Percentiles rank a stretch among this genome's conserved stretches.
Conservation (phyloP, 2,888 invertebrate species). For the Phymatocera aterrima region DNA sequence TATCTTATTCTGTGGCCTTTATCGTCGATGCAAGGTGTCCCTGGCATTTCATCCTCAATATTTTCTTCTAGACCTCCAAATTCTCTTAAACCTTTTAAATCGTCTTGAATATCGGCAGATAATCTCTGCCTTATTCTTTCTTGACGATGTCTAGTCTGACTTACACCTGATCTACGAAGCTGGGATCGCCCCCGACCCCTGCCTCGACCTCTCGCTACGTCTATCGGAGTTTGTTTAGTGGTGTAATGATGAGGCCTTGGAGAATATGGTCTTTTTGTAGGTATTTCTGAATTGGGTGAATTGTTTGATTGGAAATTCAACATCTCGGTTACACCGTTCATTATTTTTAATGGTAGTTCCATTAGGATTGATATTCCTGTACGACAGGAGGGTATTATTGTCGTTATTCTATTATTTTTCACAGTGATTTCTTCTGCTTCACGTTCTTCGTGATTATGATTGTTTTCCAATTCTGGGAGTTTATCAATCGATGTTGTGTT, state of each 20-base stretch:
- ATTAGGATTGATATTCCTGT: slow-evolving; percentile 42
- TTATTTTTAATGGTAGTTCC: slow-evolving; percentile 53
- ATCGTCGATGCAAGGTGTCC: slow-evolving; percentile 33
- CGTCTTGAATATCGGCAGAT: slow-evolving; percentile 57
- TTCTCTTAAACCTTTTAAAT: slow-evolving; percentile 51
- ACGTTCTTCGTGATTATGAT: too few relatives aligned
- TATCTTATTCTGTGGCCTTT: slow-evolving; percentile 15
- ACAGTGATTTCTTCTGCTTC: too few relatives aligned
- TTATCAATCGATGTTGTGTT: background rate
- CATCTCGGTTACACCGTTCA: slow-evolving; percentile 51
- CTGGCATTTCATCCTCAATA: slow-evolving; percentile 1
- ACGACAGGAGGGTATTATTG: background rate
- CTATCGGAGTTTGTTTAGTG: slow-evolving; percentile 53
- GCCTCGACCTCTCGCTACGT: slow-evolving; percentile 58
- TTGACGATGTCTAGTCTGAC: slow-evolving; percentile 64
- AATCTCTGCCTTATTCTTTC: slow-evolving; percentile 61
- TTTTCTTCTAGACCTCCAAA: slow-evolving; percentile 43
- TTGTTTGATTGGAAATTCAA: slow-evolving; percentile 45
- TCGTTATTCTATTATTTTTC: too few relatives aligned
- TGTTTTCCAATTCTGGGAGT: background rate
- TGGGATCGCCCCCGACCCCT: slow-evolving; percentile 63
- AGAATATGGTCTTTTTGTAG: slow-evolving; percentile 51
- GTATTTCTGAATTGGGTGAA: slow-evolving; percentile 50
- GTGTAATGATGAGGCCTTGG: slow-evolving; percentile 44
- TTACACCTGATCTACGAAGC: slow-evolving; percentile 64